phyloP scores from a whole-genome alignment of 2,888 invertebrate species.

The Oligia fasciuncula region DNA sequence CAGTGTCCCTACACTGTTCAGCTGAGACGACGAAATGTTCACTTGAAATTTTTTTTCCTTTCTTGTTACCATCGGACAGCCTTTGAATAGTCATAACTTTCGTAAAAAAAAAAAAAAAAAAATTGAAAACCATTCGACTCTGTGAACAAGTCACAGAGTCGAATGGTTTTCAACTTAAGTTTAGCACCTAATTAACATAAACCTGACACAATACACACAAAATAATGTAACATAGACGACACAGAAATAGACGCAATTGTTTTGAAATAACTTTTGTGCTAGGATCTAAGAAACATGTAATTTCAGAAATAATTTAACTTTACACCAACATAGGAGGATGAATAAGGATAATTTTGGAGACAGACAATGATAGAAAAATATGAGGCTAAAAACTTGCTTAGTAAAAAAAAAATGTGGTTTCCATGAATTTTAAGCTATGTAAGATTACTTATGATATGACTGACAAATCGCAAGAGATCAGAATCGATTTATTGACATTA shows the following conservation, averaged over 20 bases:
- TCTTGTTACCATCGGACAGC: neutral
- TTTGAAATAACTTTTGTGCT: slow-evolving; percentile 9
- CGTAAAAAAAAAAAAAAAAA: neutral
- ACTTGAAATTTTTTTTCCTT: neutral
- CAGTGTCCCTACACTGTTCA: neutral
- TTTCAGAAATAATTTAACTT: slow-evolving; percentile 7
- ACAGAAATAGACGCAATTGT: neutral
- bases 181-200: neutral
- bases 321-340: neutral
- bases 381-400: neutral
- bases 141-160: too few relatives aligned
- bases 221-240: slow-evolving; percentile 4
- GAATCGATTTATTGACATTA: slow-evolving; percentile 33
- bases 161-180: neutral
- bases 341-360: neutral
- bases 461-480: slow-evolving; percentile 44
- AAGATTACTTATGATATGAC: slow-evolving; percentile 7
- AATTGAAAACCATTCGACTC: neutral
- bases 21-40: neutral
- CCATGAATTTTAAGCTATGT: neutral
- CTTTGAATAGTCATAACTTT: neutral
- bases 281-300: slow-evolving; percentile 5
- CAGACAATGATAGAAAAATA: neutral
- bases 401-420: neutral
- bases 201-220: neutral